These are phyloP conservation scores for Eonycteris spelaea DNA, from an alignment of 2,113 vertebrate species.

Conservation along the genomic window DNA sequence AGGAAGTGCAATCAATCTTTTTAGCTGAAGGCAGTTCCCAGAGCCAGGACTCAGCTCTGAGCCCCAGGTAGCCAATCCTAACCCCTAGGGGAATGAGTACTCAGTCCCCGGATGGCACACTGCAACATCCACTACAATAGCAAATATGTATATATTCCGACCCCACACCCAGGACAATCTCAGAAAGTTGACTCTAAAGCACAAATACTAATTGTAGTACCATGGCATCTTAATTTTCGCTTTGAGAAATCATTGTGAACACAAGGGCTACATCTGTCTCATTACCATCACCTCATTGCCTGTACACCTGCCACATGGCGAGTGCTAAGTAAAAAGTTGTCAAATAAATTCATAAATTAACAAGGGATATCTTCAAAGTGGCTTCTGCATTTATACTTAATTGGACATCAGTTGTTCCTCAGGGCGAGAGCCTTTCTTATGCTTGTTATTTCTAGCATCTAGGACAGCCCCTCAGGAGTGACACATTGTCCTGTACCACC, in stretches of 20 bases:
- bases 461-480: not conserved
- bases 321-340: not conserved
- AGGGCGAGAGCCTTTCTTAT: not conserved
- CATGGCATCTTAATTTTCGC: not conserved
- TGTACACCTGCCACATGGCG: not conserved
- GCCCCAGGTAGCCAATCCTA: not conserved
- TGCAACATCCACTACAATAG: not conserved
- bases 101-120: not conserved
- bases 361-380: not conserved
- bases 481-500: not conserved
- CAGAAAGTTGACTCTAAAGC: not conserved
- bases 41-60: not conserved
- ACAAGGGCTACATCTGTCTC: not conserved
- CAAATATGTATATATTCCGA: not conserved
- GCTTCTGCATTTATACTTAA: not conserved
- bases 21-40: not conserved
- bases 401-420: not conserved
- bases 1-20: not conserved
- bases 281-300: not conserved
- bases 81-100: not conserved
- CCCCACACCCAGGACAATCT: not conserved
- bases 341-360: not conserved
- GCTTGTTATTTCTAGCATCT: not conserved
- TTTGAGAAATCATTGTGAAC: not conserved
- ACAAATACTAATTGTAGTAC: not conserved